Evolutionary conservation across 2,797 vertebrate species (phyloP).

Genomic region (Rhynchonycteris naso): DNA sequence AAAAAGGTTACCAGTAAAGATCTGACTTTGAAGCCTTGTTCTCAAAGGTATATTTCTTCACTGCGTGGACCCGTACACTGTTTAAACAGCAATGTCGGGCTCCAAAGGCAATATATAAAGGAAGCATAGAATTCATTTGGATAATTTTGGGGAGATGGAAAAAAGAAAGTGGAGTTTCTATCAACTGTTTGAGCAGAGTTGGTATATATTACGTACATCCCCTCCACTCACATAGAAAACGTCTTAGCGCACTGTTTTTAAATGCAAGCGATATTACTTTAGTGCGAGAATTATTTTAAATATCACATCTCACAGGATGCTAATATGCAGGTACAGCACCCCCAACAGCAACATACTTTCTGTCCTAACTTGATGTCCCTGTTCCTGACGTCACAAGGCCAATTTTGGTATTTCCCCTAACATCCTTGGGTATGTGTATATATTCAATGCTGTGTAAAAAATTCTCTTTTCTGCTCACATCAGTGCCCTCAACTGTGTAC

Average conservation of each 20-base stretch:
- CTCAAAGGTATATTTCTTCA: constrained; percentile 56
- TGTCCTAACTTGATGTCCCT: constrained; percentile 28
- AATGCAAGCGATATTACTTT: constrained; percentile 46
- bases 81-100: constrained; percentile 62
- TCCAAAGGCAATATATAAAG: constrained; percentile 62
- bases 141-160: constrained; percentile 74
- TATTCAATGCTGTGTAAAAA: not conserved
- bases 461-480: constrained; percentile 71
- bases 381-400: constrained; percentile 5
- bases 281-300: constrained; percentile 46
- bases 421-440: not conserved
- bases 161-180: constrained; percentile 34
- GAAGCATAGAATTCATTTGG: constrained; percentile 54
- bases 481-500: constrained; percentile 25
- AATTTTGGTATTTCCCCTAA: constrained; percentile 8
- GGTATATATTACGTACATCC: not conserved
- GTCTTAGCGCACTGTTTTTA: not conserved
- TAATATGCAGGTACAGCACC: not conserved
- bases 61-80: constrained; percentile 34
- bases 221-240: constrained; percentile 31
- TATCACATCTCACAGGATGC: not conserved
- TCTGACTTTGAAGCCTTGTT: not conserved
- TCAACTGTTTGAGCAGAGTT: constrained; percentile 15
- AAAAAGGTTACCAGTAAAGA: not conserved
- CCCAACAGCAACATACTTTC: not conserved